These are phyloP conservation scores for Pungitius pungitius DNA, from an alignment of 2,113 vertebrate genomes.

Conservation along the genomic window DNA sequence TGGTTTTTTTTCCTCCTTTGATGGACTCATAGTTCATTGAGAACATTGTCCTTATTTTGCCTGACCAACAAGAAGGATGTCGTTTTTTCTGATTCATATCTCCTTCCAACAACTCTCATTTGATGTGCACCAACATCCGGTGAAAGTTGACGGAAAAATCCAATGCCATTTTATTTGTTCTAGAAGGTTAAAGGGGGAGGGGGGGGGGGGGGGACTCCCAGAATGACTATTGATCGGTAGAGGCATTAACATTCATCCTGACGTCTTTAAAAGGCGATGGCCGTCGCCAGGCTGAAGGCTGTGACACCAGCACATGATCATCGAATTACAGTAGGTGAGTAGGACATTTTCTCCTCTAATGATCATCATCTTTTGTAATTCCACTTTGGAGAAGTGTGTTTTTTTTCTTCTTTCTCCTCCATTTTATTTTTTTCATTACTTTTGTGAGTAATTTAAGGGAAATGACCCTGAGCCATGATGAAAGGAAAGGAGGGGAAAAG, in stretches of 20 bases:
- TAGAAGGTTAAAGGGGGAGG: slow-evolving; percentile 48
- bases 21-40: neutral
- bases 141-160: slow-evolving; percentile 31
- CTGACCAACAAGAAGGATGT: neutral
- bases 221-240: slow-evolving; percentile 53
- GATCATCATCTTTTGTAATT: neutral
- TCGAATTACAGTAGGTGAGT: slow-evolving; percentile 32
- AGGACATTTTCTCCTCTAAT: slow-evolving; percentile 1
- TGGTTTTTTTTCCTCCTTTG: neutral
- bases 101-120: neutral
- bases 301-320: neutral
- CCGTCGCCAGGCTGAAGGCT: slow-evolving; percentile 44
- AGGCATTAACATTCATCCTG: slow-evolving; percentile 56
- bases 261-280: slow-evolving; percentile 46
- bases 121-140: neutral
- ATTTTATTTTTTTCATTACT: slow-evolving; percentile 17
- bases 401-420: neutral
- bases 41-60: neutral
- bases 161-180: slow-evolving; percentile 9
- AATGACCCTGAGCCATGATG: slow-evolving; percentile 37
- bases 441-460: slow-evolving; percentile 26
- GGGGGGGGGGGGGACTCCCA: too few species aligned
- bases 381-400: neutral
- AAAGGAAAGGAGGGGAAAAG: slow-evolving; percentile 26
- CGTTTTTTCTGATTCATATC: too few species aligned